phyloP scores from a whole-genome alignment of 2,113 vertebrate species.

The Chaenogobius annularis region DNA sequence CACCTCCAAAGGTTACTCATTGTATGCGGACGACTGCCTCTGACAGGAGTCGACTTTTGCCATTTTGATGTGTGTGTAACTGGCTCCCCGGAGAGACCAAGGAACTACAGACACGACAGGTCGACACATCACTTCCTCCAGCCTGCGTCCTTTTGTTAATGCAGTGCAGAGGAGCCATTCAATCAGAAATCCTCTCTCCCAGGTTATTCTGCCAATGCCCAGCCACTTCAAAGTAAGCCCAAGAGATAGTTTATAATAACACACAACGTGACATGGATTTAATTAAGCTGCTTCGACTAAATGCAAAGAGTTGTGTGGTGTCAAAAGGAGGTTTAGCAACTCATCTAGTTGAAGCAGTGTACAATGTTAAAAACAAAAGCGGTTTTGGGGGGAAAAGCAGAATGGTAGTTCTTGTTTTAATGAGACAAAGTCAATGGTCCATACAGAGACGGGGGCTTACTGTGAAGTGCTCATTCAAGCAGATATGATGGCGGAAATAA shows the following conservation, averaged over 20 bases:
- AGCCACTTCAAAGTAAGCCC: slow-evolving; percentile 19
- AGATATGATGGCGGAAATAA: slow-evolving; percentile 43
- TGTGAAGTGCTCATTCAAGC: slow-evolving; percentile 43
- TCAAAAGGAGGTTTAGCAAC: slow-evolving; percentile 15
- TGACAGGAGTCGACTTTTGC: slow-evolving; percentile 34
- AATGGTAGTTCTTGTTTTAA: slow-evolving; percentile 42
- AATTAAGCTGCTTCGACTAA: slow-evolving; percentile 2
- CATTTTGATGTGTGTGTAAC: slow-evolving; percentile 64
- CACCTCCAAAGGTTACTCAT: slow-evolving; percentile 50
- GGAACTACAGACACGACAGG: slow-evolving; percentile 61
- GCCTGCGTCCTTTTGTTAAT: slow-evolving; percentile 58
- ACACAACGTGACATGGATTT: slow-evolving; percentile 1
- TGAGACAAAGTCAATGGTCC: slow-evolving; percentile 59
- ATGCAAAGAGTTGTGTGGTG: slow-evolving; percentile 11
- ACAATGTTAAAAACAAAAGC: slow-evolving; percentile 30
- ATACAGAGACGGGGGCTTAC: slow-evolving; percentile 39
- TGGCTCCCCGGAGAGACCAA: slow-evolving; percentile 48
- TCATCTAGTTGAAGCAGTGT: neutral
- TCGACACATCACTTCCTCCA: slow-evolving; percentile 59
- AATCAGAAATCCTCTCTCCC: slow-evolving; percentile 41
- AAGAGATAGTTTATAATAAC: slow-evolving; percentile 8
- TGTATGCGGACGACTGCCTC: slow-evolving; percentile 53
- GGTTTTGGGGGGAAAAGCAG: slow-evolving; percentile 17
- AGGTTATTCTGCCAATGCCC: slow-evolving; percentile 39
- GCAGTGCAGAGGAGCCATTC: slow-evolving; percentile 40